Evolutionary conservation across 2,888 invertebrate species (phyloP).

Genomic region (Stenoptilia bipunctidactyla): DNA sequence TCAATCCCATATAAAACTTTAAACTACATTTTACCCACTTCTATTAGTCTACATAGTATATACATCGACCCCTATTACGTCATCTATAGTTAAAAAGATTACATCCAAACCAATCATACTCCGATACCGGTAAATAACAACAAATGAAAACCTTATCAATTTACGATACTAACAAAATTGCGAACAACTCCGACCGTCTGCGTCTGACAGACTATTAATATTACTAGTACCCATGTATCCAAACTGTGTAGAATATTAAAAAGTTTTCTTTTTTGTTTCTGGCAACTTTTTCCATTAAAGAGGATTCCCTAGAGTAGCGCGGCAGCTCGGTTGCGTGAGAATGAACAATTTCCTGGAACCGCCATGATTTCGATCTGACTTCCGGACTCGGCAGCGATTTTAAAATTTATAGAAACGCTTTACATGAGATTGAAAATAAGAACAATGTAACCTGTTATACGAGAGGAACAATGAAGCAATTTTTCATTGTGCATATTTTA

Average conservation of each 20-base stretch:
- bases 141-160: too few relatives aligned
- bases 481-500: too few relatives aligned
- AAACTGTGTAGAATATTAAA: conserved; percentile 16
- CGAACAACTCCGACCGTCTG: background rate
- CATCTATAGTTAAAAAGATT: too few relatives aligned
- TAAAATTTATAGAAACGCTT: conserved; percentile 64
- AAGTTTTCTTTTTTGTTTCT: conserved; percentile 63
- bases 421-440: conserved; percentile 58
- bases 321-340: conserved; percentile 58
- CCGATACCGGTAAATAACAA: too few relatives aligned
- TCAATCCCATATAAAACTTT: too few relatives aligned
- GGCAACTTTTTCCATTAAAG: conserved; percentile 64
- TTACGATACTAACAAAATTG: too few relatives aligned
- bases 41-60: too few relatives aligned
- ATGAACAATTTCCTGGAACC: conserved; percentile 66
- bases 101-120: too few relatives aligned
- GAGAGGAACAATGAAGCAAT: too few relatives aligned
- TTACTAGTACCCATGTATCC: background rate
- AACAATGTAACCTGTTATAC: too few relatives aligned
- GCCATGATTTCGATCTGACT: conserved; percentile 67
- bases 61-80: too few relatives aligned
- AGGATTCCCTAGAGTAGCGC: conserved; percentile 49
- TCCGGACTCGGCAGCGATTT: conserved; percentile 65
- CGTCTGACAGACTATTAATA: background rate
- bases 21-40: too few relatives aligned